These are phyloP conservation scores for Neostethus bicornis DNA, from an alignment of 2,797 vertebrate genomes.

Conservation along the genomic window DNA sequence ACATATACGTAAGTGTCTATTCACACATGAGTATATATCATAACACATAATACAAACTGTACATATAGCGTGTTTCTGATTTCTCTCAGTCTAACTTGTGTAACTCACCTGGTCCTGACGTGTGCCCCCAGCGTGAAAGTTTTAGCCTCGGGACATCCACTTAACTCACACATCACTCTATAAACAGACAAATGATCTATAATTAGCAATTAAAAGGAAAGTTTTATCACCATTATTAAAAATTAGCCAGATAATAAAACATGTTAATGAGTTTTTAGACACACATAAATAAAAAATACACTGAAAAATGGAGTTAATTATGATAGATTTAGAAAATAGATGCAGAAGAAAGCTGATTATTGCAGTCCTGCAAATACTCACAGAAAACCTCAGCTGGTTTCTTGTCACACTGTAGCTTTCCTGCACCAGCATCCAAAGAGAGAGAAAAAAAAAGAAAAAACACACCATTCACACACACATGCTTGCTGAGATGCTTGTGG, in stretches of 20 bases:
- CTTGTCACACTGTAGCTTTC: conserved; percentile 43
- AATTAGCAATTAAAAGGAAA: conserved; percentile 21
- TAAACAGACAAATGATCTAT: conserved; percentile 33
- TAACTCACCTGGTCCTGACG: conserved; percentile 67
- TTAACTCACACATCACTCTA: conserved; percentile 58
- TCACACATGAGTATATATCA: too few relatives aligned
- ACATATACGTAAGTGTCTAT: too few relatives aligned
- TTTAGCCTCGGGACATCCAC: conserved; percentile 58
- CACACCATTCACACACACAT: conserved; percentile 55
- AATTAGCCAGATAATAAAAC: conserved; percentile 20
- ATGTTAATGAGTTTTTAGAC: conserved; percentile 32
- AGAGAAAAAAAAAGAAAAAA: conserved; percentile 48
- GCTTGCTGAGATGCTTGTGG: conserved; percentile 48
- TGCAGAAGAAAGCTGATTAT: conserved; percentile 29
- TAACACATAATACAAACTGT: too few relatives aligned
- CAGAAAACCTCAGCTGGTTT: conserved; percentile 56
- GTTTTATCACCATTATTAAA: conserved; percentile 19
- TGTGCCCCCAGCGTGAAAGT: conserved; percentile 60
- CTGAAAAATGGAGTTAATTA: conserved; percentile 21
- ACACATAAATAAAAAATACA: conserved; percentile 12
- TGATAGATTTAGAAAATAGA: conserved; percentile 25
- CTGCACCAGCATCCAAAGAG: conserved; percentile 55
- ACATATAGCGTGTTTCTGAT: too few relatives aligned
- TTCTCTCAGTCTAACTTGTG: too few relatives aligned
- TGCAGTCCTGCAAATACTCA: conserved; percentile 58